These are phyloP conservation scores for Vimba vimba DNA, from an alignment of 2,113 vertebrate species.

Conservation along the genomic window DNA sequence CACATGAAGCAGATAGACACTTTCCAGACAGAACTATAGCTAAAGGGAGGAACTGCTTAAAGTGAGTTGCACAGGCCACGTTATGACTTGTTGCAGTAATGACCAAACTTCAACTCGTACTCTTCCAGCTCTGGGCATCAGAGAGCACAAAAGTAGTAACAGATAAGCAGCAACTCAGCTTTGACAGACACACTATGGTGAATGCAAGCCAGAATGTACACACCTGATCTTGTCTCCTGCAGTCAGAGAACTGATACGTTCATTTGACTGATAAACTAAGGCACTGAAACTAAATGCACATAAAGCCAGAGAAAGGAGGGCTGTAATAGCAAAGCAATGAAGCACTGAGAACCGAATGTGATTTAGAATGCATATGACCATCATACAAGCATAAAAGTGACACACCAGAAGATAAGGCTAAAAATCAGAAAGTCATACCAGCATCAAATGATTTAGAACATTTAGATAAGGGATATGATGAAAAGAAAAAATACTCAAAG, in stretches of 20 bases:
- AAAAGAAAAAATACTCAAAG: background rate
- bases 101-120: background rate
- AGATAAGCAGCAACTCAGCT: slow-evolving; percentile 23
- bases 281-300: slow-evolving; percentile 33
- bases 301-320: background rate
- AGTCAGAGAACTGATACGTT: background rate
- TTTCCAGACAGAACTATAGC: background rate
- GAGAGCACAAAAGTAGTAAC: background rate
- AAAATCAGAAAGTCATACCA: background rate
- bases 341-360: background rate
- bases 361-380: background rate
- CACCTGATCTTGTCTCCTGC: background rate
- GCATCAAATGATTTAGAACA: background rate
- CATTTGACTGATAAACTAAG: slow-evolving; percentile 30
- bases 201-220: slow-evolving; percentile 11
- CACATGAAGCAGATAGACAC: background rate
- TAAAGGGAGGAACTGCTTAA: slow-evolving; percentile 22
- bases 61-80: background rate
- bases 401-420: background rate
- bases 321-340: slow-evolving; percentile 2
- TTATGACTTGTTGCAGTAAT: background rate
- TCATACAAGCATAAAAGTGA: background rate
- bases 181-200: background rate
- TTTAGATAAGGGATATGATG: background rate
- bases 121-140: background rate